phyloP scores from a whole-genome alignment of 2,797 vertebrate species.

The Hyperoplus lanceolatus region DNA sequence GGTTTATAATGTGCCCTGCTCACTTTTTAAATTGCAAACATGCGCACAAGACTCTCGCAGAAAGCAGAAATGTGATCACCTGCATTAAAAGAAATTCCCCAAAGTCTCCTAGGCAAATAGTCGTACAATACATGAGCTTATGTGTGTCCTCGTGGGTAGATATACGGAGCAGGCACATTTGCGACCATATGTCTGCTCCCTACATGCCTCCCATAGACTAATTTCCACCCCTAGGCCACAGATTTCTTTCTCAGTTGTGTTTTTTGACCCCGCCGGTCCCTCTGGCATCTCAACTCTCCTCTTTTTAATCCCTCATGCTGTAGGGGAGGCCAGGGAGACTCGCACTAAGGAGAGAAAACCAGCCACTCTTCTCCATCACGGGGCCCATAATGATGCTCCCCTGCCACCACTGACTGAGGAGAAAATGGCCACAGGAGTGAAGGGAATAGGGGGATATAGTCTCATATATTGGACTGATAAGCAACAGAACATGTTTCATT shows the following conservation, averaged over 20 bases:
- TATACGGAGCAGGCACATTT: slow-evolving; percentile 2
- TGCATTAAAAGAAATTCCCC: background rate
- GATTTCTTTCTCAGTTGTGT: slow-evolving; percentile 40
- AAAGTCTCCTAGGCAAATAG: background rate
- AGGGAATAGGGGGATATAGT: background rate
- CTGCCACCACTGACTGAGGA: slow-evolving; percentile 57
- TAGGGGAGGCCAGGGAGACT: slow-evolving; percentile 37
- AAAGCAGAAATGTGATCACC: background rate
- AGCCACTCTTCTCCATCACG: slow-evolving; percentile 60
- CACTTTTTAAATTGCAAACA: too few relatives aligned
- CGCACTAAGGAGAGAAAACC: slow-evolving; percentile 48
- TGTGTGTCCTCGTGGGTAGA: background rate
- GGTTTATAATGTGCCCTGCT: too few relatives aligned
- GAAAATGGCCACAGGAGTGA: slow-evolving; percentile 57
- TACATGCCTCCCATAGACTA: slow-evolving; percentile 27
- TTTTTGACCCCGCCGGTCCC: slow-evolving; percentile 47
- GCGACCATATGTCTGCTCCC: slow-evolving; percentile 8
- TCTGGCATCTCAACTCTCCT: slow-evolving; percentile 39
- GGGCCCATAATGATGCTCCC: slow-evolving; percentile 68
- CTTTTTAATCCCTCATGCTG: slow-evolving; percentile 60
- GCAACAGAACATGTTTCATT: background rate
- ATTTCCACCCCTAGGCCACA: slow-evolving; percentile 36
- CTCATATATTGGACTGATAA: slow-evolving; percentile 51
- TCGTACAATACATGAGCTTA: background rate
- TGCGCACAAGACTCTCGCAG: background rate